Conservation (phyloP, 2,113 vertebrate species). For the Macquaria ambigua region DNA sequence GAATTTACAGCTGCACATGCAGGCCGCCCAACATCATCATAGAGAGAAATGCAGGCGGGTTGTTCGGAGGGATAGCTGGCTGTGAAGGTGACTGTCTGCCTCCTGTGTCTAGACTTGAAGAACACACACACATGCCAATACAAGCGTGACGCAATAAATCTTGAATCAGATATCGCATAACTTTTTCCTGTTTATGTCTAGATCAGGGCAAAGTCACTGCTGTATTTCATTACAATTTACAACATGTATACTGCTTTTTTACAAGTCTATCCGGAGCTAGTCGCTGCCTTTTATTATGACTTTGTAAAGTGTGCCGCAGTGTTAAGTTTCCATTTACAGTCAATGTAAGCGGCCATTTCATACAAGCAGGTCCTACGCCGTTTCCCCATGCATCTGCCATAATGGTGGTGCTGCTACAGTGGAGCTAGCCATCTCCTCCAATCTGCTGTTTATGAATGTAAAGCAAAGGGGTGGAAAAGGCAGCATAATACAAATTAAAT, state of each 20-base stretch:
- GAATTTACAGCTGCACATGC: slow-evolving; percentile 54
- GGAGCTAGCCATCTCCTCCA: slow-evolving; percentile 54
- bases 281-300: slow-evolving; percentile 66
- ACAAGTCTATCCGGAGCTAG: slow-evolving; percentile 65
- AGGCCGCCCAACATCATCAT: slow-evolving; percentile 47
- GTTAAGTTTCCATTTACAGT: slow-evolving; percentile 80
- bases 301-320: slow-evolving; percentile 75
- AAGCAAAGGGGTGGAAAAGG: slow-evolving; percentile 58
- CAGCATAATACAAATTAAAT: slow-evolving; percentile 58
- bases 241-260: slow-evolving; percentile 59
- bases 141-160: slow-evolving; percentile 59
- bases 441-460: slow-evolving; percentile 52
- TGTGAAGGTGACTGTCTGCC: slow-evolving; percentile 82
- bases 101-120: slow-evolving; percentile 65
- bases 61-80: slow-evolving; percentile 58
- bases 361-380: slow-evolving; percentile 28
- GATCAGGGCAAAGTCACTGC: slow-evolving; percentile 73
- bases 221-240: slow-evolving; percentile 80
- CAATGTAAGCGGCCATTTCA: slow-evolving; percentile 65
- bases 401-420: slow-evolving; percentile 49
- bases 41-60: slow-evolving; percentile 33
- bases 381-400: slow-evolving; percentile 45
- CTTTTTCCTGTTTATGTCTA: slow-evolving; percentile 66
- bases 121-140: slow-evolving; percentile 29
- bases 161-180: slow-evolving; percentile 55